These are phyloP conservation scores for Cantharis lateralis DNA, from an alignment of 2,888 invertebrate species.

Conservation along the genomic window DNA sequence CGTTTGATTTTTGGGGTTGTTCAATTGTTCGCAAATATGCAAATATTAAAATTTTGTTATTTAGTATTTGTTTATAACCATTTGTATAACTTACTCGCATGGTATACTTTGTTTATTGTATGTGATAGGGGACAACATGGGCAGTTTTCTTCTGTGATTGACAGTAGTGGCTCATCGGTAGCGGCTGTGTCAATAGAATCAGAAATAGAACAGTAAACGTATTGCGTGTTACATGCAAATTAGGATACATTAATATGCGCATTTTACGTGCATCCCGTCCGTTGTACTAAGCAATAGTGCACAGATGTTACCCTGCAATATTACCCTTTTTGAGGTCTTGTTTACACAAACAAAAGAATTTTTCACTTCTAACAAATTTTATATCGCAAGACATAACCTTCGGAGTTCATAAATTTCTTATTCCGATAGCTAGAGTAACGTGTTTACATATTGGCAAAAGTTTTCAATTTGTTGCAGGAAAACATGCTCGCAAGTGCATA, in stretches of 20 bases:
- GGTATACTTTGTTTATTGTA: neutral
- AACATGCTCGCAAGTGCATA: neutral
- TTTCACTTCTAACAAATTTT: slow-evolving; percentile 36
- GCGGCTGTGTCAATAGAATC: slow-evolving; percentile 54
- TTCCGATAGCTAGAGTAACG: neutral
- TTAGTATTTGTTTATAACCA: neutral
- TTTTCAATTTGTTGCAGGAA: neutral
- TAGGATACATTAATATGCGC: slow-evolving; percentile 55
- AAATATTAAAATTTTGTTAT: neutral
- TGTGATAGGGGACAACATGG: neutral
- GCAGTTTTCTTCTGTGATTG: slow-evolving; percentile 43
- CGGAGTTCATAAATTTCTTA: neutral
- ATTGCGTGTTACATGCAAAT: slow-evolving; percentile 57
- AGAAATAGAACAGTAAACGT: slow-evolving; percentile 36
- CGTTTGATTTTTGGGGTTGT: neutral
- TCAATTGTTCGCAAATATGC: neutral
- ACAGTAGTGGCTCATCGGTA: slow-evolving; percentile 41
- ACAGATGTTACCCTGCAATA: slow-evolving; percentile 47
- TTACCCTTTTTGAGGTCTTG: slow-evolving; percentile 49
- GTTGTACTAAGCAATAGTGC: slow-evolving; percentile 44
- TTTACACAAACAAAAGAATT: slow-evolving; percentile 53
- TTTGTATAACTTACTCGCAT: neutral
- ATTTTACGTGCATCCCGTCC: slow-evolving; percentile 51
- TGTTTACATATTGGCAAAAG: neutral
- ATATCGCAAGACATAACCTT: neutral